A percentile compares a stretch with the other conserved stretches of the same genome.
phyloP scores from a whole-genome alignment of 2,888 invertebrate species.

The Geophilus truncorum region DNA sequence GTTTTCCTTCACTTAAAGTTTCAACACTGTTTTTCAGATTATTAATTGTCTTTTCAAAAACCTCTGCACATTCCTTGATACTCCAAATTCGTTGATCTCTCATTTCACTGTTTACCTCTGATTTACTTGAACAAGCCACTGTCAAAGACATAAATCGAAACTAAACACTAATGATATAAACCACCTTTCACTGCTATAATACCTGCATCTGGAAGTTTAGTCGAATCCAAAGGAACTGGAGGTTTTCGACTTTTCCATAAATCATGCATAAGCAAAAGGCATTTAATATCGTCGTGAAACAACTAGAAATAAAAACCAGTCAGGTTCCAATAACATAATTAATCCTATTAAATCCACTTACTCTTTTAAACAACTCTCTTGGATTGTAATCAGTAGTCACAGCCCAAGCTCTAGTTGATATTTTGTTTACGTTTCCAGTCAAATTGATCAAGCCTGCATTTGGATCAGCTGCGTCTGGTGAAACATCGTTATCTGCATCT shows the following conservation, averaged over 20 bases:
- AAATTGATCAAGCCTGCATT: slow-evolving; percentile 60
- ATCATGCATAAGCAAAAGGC: slow-evolving; percentile 88
- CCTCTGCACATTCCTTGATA: slow-evolving; percentile 64
- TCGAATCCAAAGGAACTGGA: slow-evolving; percentile 74
- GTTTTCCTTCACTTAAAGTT: slow-evolving; percentile 54
- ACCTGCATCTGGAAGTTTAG: slow-evolving; percentile 55
- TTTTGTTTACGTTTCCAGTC: slow-evolving; percentile 56
- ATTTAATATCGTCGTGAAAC: slow-evolving; percentile 90
- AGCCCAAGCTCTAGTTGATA: slow-evolving; percentile 84
- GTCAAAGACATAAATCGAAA: slow-evolving; percentile 34
- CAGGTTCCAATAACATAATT: neutral
- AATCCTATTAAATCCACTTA: slow-evolving; percentile 39
- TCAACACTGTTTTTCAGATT: slow-evolving; percentile 55
- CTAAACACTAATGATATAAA: too few relatives aligned
- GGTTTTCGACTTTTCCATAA: slow-evolving; percentile 84
- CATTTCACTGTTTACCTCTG: slow-evolving; percentile 52
- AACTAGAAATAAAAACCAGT: slow-evolving; percentile 52
- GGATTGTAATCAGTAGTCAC: slow-evolving; percentile 74
- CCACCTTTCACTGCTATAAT: neutral
- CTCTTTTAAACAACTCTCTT: slow-evolving; percentile 78
- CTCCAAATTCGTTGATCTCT: slow-evolving; percentile 76
- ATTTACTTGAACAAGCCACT: slow-evolving; percentile 37
- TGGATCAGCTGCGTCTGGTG: slow-evolving; percentile 93
- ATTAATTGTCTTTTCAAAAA: slow-evolving; percentile 65
- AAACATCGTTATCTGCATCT: slow-evolving; percentile 95